A percentile compares a stretch with the other conserved stretches of the same genome.
phyloP scores from a whole-genome alignment of 2,113 vertebrate species.

The Canis aureus region DNA sequence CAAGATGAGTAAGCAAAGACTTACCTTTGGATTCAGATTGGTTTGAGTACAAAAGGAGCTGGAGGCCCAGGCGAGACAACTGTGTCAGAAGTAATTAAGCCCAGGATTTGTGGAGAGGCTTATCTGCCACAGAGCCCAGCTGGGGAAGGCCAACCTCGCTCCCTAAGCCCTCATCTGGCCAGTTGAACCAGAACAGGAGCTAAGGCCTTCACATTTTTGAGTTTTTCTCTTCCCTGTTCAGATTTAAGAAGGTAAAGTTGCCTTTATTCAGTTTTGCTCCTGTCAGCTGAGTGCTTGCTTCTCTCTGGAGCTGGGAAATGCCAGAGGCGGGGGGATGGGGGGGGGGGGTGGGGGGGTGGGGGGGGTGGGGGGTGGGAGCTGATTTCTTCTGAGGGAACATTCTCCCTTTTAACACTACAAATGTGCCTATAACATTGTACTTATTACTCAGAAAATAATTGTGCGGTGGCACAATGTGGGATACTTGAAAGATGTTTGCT shows the following conservation, averaged over 20 bases:
- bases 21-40: conserved; percentile 77
- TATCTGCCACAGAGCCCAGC: conserved; percentile 78
- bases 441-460: conserved; percentile 81
- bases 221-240: conserved; percentile 69
- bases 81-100: conserved; percentile 86
- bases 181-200: conserved; percentile 75
- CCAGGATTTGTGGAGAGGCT: conserved; percentile 85
- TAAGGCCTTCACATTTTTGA: conserved; percentile 73
- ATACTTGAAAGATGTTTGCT: conserved; percentile 80
- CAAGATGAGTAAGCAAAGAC: conserved; percentile 75
- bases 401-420: conserved; percentile 75
- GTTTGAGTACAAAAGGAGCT: conserved; percentile 80
- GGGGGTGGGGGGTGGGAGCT: background rate
- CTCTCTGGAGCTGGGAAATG: conserved; percentile 59
- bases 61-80: conserved; percentile 80
- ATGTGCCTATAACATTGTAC: conserved; percentile 72
- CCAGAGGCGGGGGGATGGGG: background rate
- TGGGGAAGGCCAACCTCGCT: conserved; percentile 79
- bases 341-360: fast-evolving
- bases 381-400: conserved; percentile 53
- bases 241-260: conserved; percentile 74
- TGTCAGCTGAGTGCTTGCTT: conserved; percentile 57
- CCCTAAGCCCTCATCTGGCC: conserved; percentile 78
- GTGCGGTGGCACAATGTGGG: conserved; percentile 73
- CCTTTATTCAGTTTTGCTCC: conserved; percentile 74